These are phyloP conservation scores for Ploceus nigricollis DNA, from an alignment of 2,113 vertebrate species.

Conservation along the genomic window DNA sequence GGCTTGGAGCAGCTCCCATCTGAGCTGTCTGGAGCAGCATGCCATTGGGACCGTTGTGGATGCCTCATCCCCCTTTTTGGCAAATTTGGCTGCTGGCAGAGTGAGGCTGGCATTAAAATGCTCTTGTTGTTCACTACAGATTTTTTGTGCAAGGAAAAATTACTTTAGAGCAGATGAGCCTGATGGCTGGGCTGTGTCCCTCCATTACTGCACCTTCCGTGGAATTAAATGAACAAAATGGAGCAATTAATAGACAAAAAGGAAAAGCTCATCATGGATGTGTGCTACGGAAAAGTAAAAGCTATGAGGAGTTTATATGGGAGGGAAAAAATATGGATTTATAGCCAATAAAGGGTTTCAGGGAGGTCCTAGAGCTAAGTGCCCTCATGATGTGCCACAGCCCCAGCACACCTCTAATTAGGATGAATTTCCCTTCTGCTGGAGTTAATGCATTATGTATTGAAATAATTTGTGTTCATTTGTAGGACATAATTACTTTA, in stretches of 20 bases:
- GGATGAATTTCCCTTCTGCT: conserved; percentile 43
- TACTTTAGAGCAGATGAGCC: neutral
- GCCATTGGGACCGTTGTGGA: accelerated
- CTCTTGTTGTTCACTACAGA: neutral
- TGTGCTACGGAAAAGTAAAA: neutral
- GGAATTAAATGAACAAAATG: neutral
- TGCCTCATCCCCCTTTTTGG: neutral
- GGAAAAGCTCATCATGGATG: neutral
- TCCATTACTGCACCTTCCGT: accelerated
- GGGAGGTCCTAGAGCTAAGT: neutral
- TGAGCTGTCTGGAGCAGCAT: neutral
- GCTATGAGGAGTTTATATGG: neutral
- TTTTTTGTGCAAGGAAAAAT: neutral
- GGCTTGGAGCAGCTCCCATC: neutral
- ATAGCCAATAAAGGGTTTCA: neutral
- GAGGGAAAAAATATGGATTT: neutral
- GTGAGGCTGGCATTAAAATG: neutral
- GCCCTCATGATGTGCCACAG: neutral
- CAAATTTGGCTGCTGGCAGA: neutral
- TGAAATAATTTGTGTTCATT: conserved; percentile 58
- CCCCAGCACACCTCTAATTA: neutral
- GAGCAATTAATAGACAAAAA: neutral
- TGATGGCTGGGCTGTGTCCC: neutral
- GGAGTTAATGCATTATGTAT: conserved; percentile 43
- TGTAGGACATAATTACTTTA: conserved; percentile 49